Evolutionary conservation across 2,888 invertebrate genomes (phyloP), one percentile per base, ranked within the genome.

Genomic region (Drosophila phalerata): DNA sequence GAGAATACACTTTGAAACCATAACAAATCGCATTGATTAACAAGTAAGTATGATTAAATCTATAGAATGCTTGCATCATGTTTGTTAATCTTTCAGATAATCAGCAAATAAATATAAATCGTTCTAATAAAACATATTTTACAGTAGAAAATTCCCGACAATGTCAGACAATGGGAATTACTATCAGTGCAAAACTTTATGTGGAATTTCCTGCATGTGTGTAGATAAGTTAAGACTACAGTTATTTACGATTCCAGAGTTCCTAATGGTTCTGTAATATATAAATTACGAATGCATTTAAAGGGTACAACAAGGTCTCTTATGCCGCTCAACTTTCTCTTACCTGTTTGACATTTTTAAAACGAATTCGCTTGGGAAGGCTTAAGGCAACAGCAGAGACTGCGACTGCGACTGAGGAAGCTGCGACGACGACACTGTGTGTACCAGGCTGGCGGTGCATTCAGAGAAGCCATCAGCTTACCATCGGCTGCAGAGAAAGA

Each of bases 321-420:
- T 15, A 49, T 17, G 19, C 19, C 6, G n/a, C 1, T 6, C 9
- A 8, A 58, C 57, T 67, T 58, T 67, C 61, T 38, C 66, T 56
- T 72, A 72, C 73, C 57, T 72, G 77, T 57, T 43, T 72, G 11
- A 5, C 30, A 22, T 11, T 25, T 25, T 52, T 22, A 81, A 63
- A 61, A 73, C n/a, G 60, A 65, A 68, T 72, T 81, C 37, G 37
- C 34, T 0, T 67, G 65, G 32, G 63, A 66, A 34, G 74, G 64
- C 38, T 66, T 57, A 5, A 88, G 37, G 15, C 84, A 84, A 38
- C 89, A 89, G 61, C 89, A 84, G 34, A 84, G 73, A 55, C 76
- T 81, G 30, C 82, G 85, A 40, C 86, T 79, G 32, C 88, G 82
- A 19, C 56, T 81, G 42, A 73, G 81, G 64, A 89, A 88, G 65